A percentile compares a stretch with the other conserved stretches of the same genome.
Evolutionary conservation across 2,797 vertebrate species (phyloP).

Genomic region (Sebastes matsubarae): DNA sequence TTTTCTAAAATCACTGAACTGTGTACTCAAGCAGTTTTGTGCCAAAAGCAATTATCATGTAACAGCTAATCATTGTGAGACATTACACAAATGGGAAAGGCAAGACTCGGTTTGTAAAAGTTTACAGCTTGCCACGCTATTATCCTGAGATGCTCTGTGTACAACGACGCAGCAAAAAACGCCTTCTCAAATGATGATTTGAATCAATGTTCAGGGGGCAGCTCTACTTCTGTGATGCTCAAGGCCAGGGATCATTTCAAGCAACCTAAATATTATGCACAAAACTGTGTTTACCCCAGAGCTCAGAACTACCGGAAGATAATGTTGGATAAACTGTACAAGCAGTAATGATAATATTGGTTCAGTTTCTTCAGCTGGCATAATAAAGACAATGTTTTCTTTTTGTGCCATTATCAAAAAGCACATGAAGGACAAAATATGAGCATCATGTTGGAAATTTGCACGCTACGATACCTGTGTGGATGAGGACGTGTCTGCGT

Average conservation of each 20-base stretch:
- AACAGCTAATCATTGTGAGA: no score
- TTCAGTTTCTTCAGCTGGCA: not conserved
- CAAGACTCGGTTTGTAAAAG: not conserved
- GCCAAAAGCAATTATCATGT: no score
- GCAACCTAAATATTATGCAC: not conserved
- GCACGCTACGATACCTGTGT: conserved; percentile 84
- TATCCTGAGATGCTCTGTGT: not conserved
- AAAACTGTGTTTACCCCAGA: not conserved
- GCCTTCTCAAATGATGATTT: not conserved
- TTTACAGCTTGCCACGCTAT: not conserved
- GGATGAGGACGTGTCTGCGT: conserved; percentile 96
- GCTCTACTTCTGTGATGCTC: not conserved
- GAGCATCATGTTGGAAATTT: not conserved
- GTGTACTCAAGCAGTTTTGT: not conserved
- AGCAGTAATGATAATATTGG: not conserved
- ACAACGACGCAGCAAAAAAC: not conserved
- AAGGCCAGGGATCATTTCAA: not conserved
- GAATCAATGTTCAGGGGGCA: not conserved
- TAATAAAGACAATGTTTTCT: not conserved
- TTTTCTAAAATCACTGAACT: not conserved
- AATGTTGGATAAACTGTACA: not conserved
- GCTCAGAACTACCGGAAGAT: not conserved
- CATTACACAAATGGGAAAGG: no score
- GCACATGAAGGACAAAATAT: not conserved
- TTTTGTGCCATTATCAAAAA: not conserved